A percentile compares a stretch with the other conserved stretches of the same genome.
phyloP scores from a whole-genome alignment of 1,140 invertebrate species.

The Drosophila funebris region DNA sequence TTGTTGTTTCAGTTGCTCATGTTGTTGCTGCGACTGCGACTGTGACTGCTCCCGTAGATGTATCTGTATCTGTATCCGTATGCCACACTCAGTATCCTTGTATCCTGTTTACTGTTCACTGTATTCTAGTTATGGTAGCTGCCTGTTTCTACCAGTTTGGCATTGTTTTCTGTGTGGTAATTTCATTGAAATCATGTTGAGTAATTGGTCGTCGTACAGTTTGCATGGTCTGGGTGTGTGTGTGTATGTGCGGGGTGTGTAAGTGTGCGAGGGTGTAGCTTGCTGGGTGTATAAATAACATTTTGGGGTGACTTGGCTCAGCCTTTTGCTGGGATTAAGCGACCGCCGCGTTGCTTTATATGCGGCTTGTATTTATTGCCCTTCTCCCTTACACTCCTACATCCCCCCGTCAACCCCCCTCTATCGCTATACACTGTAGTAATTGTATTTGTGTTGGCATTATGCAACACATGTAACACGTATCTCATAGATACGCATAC shows the following conservation, averaged over 20 bases:
- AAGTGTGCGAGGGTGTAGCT: conserved; percentile 24
- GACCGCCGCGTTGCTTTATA: conserved; percentile 71
- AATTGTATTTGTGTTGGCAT: conserved; percentile 66
- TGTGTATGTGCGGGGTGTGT: conserved; percentile 6
- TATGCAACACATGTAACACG: conserved; percentile 77
- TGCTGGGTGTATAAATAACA: conserved; percentile 71
- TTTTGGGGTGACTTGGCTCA: conserved; percentile 50
- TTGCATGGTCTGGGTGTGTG: conserved; percentile 11
- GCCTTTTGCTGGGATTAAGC: conserved; percentile 57
- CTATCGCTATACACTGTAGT: not conserved
- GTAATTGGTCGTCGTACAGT: conserved; percentile 72
- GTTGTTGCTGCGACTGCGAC: not conserved
- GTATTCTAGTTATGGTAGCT: not conserved
- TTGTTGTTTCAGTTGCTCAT: conserved; percentile 19
- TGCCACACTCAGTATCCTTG: not conserved
- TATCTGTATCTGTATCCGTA: conserved; percentile 23
- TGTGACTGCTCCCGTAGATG: not conserved
- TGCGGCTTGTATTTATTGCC: conserved; percentile 83
- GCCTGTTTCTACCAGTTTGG: conserved; percentile 27
- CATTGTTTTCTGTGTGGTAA: conserved; percentile 60
- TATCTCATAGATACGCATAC: conserved; percentile 70
- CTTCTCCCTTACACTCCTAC: not conserved
- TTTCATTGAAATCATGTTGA: conserved; percentile 84
- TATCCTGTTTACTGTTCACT: not conserved
- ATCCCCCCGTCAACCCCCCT: not conserved